phyloP scores from a whole-genome alignment of 2,113 vertebrate species.

The Choloepus hoffmanni region DNA sequence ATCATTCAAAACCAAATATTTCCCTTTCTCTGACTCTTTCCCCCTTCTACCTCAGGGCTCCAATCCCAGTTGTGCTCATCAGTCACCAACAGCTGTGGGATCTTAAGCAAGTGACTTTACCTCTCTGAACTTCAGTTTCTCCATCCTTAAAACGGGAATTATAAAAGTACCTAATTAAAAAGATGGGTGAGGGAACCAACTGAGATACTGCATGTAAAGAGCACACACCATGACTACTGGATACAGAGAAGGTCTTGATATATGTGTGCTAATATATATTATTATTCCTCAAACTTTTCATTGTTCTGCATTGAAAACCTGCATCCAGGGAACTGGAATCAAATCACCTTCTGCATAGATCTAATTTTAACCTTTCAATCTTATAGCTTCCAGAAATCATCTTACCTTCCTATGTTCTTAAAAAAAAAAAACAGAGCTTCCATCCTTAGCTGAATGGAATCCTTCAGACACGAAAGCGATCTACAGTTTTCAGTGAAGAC shows the following conservation, averaged over 20 bases:
- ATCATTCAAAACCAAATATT: slow-evolving; percentile 79
- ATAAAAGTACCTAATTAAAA: background rate
- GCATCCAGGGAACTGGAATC: background rate
- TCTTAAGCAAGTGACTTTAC: background rate
- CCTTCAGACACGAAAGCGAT: background rate
- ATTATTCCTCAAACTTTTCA: slow-evolving; percentile 38
- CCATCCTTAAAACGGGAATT: slow-evolving; percentile 14
- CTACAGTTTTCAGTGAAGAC: background rate
- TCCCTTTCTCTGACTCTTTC: background rate
- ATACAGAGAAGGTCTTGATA: slow-evolving; percentile 37
- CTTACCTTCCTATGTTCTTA: background rate
- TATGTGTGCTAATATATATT: slow-evolving; percentile 52
- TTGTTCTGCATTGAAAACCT: slow-evolving; percentile 65
- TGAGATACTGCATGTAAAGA: background rate
- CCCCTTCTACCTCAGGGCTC: background rate
- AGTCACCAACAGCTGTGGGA: background rate
- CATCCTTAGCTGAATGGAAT: background rate
- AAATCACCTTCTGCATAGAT: background rate
- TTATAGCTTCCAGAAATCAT: background rate
- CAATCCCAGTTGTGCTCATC: background rate
- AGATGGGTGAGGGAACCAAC: background rate
- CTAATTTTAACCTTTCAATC: background rate
- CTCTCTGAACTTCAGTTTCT: background rate
- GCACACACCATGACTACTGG: background rate
- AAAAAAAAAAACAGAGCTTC: background rate